Evolutionary conservation across 2,888 invertebrate genomes (phyloP), one percentile per base, ranked within the genome.

Genomic region (Ditylenchus weischeri): DNA sequence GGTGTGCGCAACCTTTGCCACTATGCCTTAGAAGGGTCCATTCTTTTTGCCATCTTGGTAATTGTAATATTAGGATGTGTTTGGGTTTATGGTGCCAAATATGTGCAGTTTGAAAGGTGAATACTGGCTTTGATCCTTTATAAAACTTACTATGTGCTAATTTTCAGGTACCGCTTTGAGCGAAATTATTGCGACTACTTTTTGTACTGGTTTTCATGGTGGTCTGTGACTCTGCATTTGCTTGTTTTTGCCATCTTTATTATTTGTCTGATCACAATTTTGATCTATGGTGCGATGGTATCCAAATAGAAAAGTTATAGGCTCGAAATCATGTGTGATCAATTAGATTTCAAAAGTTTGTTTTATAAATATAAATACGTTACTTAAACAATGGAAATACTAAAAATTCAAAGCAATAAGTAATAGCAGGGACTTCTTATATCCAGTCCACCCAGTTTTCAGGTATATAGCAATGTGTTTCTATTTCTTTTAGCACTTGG

Each of bases 31-130:
- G 80, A 80, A 65, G 71, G 72, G 1, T 64, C 77, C 8, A 69
- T 79, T 47, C 62, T 77, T 0, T 61, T 81, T 13, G 74, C 73
- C 64, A 79, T 79, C 43, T 62, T 80, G 47, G 73, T 80, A 23
- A 75, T 75, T 74, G 67, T 81, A 23, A 80, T 80, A 58, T 70
- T 81, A 43, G 78, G 79, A 13, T 75, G 76, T 59, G 78, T 81
- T 15, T 80, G 80, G 80, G 77, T 79, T n/a, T 80, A 79, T 69
- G 79, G 80, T 38, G 68, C 71, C 15, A 69, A 72, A 35, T 68
- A 68, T 54, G 62, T 68, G 58, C 68, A 68, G 48, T 62, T 62
- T 48, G 62, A 62, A 48, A 38, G 43, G 43, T 15, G 15, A 43
- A 43, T 43, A 6, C 8, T 43, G 43, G 15, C 8, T 43, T 43